Base-by-base conservation (phyloP, 2,888 invertebrate genomes). In the Orthosia gothica region DNA sequence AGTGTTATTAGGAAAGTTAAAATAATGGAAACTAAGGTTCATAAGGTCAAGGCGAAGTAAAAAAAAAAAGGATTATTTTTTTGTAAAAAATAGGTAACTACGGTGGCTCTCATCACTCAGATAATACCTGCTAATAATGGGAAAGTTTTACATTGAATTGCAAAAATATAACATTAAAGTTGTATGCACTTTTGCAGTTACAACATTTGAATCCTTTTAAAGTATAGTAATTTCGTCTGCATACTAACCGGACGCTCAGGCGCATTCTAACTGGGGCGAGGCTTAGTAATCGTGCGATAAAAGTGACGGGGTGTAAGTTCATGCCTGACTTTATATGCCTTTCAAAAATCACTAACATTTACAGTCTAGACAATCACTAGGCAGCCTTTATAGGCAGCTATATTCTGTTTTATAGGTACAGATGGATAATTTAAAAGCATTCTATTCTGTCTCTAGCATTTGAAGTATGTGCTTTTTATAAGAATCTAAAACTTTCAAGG, bases 261-360 rank as follows among this genome's bases (percentile, higher is more conserved):
- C 20, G 45, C 45, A 63, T 32, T 62, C 7, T 16, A 74, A 61
- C 50, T n/a, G n/a, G n/a, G n/a, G n/a, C n/a, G n/a, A n/a, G n/a
- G n/a, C n/a, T 47, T 74, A 12, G n/a, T 32, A 50, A 18, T 65
- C 32, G 47, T 13, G 50, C 23, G 9, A 15, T 66, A 81, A 66
- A 62, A 73, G 74, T 74, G 61, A 80, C 55, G 16, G 64, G 58
- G 64, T 62, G 61, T 61, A 77, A 81, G 74, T 77, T 47, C 61
- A 52, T 40, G 40, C 5, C 20, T 32, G 47, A 5, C 50, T 52
- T n/a, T 52, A 20, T 7, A 3, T 5, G 26, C 55, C 75, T 74
- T 81, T 81, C 75, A 52, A 74, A 74, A 57, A 32, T 55, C 45
- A 40, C 26, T 40, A 20, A 57, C 57, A 32, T 47, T 57, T 54